Conservation (phyloP, 2,797 vertebrate species). For the Lindbergichthys nudifrons region DNA sequence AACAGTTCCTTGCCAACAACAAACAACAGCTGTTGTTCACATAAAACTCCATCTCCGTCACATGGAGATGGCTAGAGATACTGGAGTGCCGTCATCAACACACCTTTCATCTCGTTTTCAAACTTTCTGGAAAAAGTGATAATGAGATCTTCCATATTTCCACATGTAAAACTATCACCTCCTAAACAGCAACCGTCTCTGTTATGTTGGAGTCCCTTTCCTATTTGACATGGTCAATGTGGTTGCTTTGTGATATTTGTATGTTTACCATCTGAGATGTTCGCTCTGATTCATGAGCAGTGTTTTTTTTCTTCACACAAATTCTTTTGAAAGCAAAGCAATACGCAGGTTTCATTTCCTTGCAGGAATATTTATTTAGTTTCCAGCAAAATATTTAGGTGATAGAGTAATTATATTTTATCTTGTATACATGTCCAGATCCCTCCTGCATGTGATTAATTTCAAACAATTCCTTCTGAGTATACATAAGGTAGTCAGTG, state of each 20-base stretch:
- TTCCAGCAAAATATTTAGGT: slow-evolving; percentile 83
- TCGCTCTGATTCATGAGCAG: slow-evolving; percentile 46
- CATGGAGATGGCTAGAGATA: slow-evolving; percentile 45
- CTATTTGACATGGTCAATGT: slow-evolving; percentile 26
- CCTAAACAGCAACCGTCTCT: slow-evolving; percentile 14
- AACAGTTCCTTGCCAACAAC: slow-evolving; percentile 63
- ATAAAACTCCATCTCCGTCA: slow-evolving; percentile 49
- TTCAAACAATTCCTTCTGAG: slow-evolving; percentile 77
- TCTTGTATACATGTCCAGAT: slow-evolving; percentile 80
- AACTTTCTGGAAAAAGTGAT: slow-evolving; percentile 60
- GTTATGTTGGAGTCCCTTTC: slow-evolving; percentile 24
- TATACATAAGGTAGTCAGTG: slow-evolving; percentile 82
- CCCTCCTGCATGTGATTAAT: slow-evolving; percentile 81
- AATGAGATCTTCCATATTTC: slow-evolving; percentile 61
- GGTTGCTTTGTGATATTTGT: slow-evolving; percentile 52
- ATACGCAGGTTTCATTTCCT: slow-evolving; percentile 76
- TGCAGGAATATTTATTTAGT: slow-evolving; percentile 79
- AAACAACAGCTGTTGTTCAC: slow-evolving; percentile 73
- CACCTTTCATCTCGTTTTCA: slow-evolving; percentile 62
- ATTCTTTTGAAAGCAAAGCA: slow-evolving; percentile 63
- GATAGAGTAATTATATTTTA: slow-evolving; percentile 83
- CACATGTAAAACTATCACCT: slow-evolving; percentile 42
- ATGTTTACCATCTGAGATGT: slow-evolving; percentile 57
- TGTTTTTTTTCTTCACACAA: slow-evolving; percentile 42
- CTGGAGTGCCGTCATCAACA: slow-evolving; percentile 35